phyloP scores from a whole-genome alignment of 2,888 invertebrate species.

The Lithophane leautieri region DNA sequence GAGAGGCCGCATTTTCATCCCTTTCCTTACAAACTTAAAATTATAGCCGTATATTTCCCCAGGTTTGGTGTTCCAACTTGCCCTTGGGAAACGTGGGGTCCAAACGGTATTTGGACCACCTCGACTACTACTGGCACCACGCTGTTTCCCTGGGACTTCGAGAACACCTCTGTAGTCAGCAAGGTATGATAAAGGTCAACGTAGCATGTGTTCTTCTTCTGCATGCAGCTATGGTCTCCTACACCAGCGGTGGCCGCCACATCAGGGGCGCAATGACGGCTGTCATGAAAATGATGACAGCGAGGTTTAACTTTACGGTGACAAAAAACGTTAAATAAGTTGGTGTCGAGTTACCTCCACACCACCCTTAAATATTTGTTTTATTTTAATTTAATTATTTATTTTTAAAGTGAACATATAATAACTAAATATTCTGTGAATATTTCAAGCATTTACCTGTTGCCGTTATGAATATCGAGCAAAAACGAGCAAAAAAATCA shows the following conservation, averaged over 20 bases:
- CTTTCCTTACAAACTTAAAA: not conserved
- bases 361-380: too few species aligned
- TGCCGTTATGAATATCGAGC: too few species aligned
- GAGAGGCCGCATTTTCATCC: too few species aligned
- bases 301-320: too few species aligned
- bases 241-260: not conserved
- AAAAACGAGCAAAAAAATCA: too few species aligned
- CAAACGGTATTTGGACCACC: slow-evolving; percentile 12
- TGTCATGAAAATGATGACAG: too few species aligned
- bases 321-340: too few species aligned
- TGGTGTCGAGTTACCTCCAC: too few species aligned
- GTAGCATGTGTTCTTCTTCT: not conserved
- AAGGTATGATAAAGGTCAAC: slow-evolving; percentile 73
- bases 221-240: not conserved
- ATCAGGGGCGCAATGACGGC: not conserved
- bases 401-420: too few species aligned
- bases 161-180: slow-evolving; percentile 70
- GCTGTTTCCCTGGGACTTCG: slow-evolving; percentile 42
- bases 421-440: too few species aligned
- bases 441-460: too few species aligned
- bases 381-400: too few species aligned
- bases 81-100: slow-evolving; percentile 33
- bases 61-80: slow-evolving; percentile 69
- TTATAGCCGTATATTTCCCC: not conserved
- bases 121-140: slow-evolving; percentile 26